Evolutionary conservation across 2,797 vertebrate species (phyloP).

Genomic region (Typhlichthys subterraneus): DNA sequence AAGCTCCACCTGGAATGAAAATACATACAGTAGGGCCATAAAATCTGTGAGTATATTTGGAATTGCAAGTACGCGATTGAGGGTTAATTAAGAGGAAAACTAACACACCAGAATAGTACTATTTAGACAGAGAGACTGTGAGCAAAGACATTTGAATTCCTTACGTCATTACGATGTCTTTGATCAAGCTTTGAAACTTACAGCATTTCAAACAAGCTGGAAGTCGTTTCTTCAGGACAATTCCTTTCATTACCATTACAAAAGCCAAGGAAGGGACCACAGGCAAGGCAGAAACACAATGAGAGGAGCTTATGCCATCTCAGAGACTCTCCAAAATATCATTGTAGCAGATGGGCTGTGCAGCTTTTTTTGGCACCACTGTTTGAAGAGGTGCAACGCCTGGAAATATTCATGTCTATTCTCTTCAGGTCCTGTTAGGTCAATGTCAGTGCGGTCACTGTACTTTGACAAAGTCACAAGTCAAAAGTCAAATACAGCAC

Average conservation of each 20-base stretch:
- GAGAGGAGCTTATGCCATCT: slow-evolving; percentile 19
- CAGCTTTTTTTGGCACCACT: slow-evolving; percentile 44
- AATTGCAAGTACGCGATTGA: slow-evolving; percentile 65
- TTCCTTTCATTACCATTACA: slow-evolving; percentile 59
- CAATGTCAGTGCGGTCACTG: slow-evolving; percentile 33
- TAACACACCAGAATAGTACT: slow-evolving; percentile 29
- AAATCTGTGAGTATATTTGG: slow-evolving; percentile 19
- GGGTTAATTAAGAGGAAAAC: slow-evolving; percentile 63
- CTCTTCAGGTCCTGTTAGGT: slow-evolving; percentile 16
- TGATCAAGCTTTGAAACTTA: slow-evolving; percentile 50
- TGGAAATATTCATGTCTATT: slow-evolving; percentile 40
- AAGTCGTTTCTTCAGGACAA: slow-evolving; percentile 43
- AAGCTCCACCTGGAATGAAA: slow-evolving; percentile 58
- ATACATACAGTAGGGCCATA: slow-evolving; percentile 26
- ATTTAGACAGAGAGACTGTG: too few species aligned
- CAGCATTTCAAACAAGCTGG: slow-evolving; percentile 47
- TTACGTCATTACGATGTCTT: slow-evolving; percentile 54
- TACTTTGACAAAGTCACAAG: slow-evolving; percentile 44
- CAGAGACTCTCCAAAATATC: slow-evolving; percentile 15
- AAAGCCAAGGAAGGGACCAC: slow-evolving; percentile 32
- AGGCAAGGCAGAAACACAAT: slow-evolving; percentile 32
- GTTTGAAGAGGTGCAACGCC: slow-evolving; percentile 12
- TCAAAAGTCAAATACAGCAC: neutral
- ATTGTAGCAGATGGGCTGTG: slow-evolving; percentile 41
- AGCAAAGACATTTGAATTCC: neutral